Conservation (phyloP, 2,888 invertebrate species). For the Raillietiella orientalis region DNA sequence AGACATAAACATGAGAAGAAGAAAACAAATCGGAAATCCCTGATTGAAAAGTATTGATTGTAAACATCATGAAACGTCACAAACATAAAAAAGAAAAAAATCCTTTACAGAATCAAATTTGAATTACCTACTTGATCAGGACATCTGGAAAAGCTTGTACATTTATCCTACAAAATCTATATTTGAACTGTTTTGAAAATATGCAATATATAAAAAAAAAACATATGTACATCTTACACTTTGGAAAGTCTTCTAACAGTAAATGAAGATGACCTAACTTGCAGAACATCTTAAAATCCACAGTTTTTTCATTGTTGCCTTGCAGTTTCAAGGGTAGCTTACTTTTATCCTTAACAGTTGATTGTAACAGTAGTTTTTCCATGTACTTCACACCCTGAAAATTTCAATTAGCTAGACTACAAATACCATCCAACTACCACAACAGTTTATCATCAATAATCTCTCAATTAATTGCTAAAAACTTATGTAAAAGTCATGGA, state of each 20-base stretch:
- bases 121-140: slow-evolving; percentile 3
- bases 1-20: background rate
- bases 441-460: too few species aligned
- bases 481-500: too few species aligned
- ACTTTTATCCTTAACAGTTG: too few species aligned
- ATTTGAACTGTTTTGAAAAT: background rate
- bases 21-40: background rate
- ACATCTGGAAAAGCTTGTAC: too few species aligned
- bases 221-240: slow-evolving; percentile 28
- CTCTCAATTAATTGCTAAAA: too few species aligned
- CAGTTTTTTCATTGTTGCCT: too few species aligned
- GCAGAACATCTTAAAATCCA: slow-evolving; percentile 67
- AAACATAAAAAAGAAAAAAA: background rate
- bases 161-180: too few species aligned
- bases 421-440: too few species aligned
- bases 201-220: background rate
- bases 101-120: slow-evolving; percentile 3
- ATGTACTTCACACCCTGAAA: slow-evolving; percentile 41
- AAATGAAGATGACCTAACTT: slow-evolving; percentile 86
- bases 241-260: slow-evolving; percentile 62
- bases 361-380: slow-evolving; percentile 23
- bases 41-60: slow-evolving; percentile 1
- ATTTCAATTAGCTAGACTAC: too few species aligned
- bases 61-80: background rate
- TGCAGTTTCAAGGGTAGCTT: slow-evolving; percentile 2